phyloP scores from a whole-genome alignment of 2,113 vertebrate species.

The Cairina moschata region DNA sequence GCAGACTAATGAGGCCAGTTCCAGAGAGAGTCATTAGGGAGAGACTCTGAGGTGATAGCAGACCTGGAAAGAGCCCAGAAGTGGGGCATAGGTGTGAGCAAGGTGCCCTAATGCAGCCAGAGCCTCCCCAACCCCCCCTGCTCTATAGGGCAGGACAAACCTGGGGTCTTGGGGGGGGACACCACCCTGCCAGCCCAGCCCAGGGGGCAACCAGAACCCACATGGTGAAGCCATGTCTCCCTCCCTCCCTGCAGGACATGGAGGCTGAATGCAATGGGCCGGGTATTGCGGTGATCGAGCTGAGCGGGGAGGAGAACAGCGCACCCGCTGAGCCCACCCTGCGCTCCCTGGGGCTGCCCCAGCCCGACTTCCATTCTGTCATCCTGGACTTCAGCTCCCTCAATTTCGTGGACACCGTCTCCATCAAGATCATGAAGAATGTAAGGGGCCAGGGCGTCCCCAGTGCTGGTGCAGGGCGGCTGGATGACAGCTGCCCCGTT shows the following conservation, averaged over 20 bases:
- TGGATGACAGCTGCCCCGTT: accelerated
- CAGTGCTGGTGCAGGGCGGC: no score
- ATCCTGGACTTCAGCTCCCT: conserved; percentile 89
- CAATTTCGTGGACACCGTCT: conserved; percentile 92
- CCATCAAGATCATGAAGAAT: conserved; percentile 87
- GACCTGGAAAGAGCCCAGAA: background rate
- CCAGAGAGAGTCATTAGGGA: background rate
- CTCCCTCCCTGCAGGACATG: background rate
- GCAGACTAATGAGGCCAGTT: background rate
- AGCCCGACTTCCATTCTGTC: conserved; percentile 76
- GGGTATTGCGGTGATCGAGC: background rate
- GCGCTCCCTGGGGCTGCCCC: conserved; percentile 66
- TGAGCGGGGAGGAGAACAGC: background rate
- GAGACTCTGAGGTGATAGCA: background rate
- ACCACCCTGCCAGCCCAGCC: background rate
- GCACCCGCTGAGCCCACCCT: background rate
- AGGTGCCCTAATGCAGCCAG: background rate
- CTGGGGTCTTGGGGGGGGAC: accelerated
- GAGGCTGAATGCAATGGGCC: background rate
- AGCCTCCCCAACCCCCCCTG: background rate
- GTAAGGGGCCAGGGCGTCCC: conserved; percentile 69
- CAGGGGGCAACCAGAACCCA: accelerated
- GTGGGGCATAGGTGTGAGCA: background rate
- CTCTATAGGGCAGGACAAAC: background rate
- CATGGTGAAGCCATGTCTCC: accelerated